phyloP scores from a whole-genome alignment of 2,888 invertebrate species.

The Suillia variegata region DNA sequence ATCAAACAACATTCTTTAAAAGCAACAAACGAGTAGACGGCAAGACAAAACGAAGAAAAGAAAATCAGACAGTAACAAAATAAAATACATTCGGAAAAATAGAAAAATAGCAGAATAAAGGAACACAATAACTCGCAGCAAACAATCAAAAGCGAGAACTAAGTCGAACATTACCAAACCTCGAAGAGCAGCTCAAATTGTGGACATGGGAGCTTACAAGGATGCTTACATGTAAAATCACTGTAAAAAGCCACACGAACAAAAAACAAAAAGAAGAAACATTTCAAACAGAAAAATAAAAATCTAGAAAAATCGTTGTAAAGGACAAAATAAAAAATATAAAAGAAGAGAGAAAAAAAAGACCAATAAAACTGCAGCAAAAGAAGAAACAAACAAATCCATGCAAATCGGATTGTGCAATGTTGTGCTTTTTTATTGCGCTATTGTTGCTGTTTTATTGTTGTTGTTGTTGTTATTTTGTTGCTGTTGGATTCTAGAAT shows the following conservation, averaged over 20 bases:
- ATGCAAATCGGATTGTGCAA: conserved; percentile 59
- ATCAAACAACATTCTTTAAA: no score
- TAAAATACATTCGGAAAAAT: neutral
- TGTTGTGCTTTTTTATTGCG: conserved; percentile 38
- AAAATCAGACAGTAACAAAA: neutral
- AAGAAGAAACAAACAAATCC: conserved; percentile 54
- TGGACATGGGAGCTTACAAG: conserved; percentile 56
- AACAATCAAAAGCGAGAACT: neutral
- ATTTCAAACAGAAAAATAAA: neutral
- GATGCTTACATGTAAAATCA: conserved; percentile 57
- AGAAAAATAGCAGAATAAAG: neutral
- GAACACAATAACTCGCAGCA: conserved; percentile 11
- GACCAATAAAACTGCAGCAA: conserved; percentile 32
- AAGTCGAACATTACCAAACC: neutral
- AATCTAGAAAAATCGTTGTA: no score
- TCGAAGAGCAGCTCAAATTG: conserved; percentile 45
- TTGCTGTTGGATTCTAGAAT: conserved; percentile 43
- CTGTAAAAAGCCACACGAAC: conserved; percentile 41
- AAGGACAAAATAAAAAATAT: conserved; percentile 23
- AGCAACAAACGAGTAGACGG: no score
- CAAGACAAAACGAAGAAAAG: no score
- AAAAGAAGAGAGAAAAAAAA: conserved; percentile 24
- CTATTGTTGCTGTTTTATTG: conserved; percentile 21
- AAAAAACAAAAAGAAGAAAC: conserved; percentile 19
- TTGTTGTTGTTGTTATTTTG: conserved; percentile 30